Evolutionary conservation across 2,888 invertebrate genomes (phyloP).

Genomic region (Eupithecia centaureata): DNA sequence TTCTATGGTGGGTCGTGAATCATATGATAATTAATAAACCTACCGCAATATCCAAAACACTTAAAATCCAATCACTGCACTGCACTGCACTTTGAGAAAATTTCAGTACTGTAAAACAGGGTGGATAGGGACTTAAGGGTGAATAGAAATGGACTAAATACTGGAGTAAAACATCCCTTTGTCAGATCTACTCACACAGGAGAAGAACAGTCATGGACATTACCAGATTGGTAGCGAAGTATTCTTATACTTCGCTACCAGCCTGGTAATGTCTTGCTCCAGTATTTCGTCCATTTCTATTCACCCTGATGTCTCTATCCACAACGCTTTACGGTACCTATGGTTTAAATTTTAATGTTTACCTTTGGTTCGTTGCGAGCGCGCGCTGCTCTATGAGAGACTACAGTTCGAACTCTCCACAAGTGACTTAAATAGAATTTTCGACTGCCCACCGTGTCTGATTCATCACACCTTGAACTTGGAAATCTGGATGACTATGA

Average conservation of each 20-base stretch:
- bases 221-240: too few species aligned
- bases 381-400: constrained; percentile 76
- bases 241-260: too few species aligned
- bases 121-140: too few species aligned
- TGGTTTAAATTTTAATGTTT: constrained; percentile 34
- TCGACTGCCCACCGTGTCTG: constrained; percentile 74
- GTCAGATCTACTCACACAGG: too few species aligned
- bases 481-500: constrained; percentile 51
- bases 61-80: constrained; percentile 8
- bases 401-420: constrained; percentile 57
- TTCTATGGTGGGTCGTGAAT: too few species aligned
- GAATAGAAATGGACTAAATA: too few species aligned
- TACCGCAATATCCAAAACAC: not conserved
- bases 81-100: constrained; percentile 9
- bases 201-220: too few species aligned
- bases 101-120: too few species aligned
- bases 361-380: constrained; percentile 73
- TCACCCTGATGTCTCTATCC: too few species aligned
- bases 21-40: not conserved
- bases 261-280: too few species aligned
- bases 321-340: not conserved
- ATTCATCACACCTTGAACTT: constrained; percentile 81
- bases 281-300: too few species aligned
- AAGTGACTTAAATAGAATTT: constrained; percentile 80
- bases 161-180: too few species aligned